These are phyloP conservation scores for Hucho hucho DNA, from an alignment of 2,113 vertebrate genomes.

Conservation along the genomic window DNA sequence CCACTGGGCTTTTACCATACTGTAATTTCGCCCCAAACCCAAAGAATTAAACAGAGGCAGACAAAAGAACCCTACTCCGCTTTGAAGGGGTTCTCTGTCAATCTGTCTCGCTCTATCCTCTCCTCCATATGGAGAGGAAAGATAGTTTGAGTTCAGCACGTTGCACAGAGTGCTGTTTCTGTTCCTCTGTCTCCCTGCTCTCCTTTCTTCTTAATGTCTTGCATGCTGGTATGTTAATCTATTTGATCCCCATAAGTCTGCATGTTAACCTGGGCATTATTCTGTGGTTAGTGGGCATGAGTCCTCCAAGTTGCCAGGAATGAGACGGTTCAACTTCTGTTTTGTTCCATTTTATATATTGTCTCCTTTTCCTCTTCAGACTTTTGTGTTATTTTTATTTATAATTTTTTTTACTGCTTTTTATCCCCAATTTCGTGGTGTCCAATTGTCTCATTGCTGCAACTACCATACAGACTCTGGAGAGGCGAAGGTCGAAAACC, in stretches of 20 bases:
- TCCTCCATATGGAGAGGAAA: constrained; percentile 10
- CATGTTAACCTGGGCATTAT: constrained; percentile 31
- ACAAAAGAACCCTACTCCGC: constrained; percentile 19
- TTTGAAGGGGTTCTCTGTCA: constrained; percentile 23
- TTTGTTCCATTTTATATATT: too few species aligned
- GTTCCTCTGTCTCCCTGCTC: constrained; percentile 17
- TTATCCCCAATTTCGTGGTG: too few species aligned
- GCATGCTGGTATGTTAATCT: constrained; percentile 48
- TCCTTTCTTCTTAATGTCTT: constrained; percentile 23
- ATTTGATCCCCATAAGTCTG: constrained; percentile 55
- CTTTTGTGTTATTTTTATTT: background rate
- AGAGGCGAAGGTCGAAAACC: too few species aligned
- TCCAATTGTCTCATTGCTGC: too few species aligned
- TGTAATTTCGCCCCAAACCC: constrained; percentile 43
- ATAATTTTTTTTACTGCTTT: too few species aligned
- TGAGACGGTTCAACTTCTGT: constrained; percentile 24
- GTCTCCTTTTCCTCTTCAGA: too few species aligned
- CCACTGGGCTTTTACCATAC: constrained; percentile 39
- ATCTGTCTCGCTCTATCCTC: background rate
- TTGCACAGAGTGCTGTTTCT: constrained; percentile 29
- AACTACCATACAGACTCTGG: too few species aligned
- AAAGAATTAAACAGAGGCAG: constrained; percentile 47
- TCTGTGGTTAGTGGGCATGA: constrained; percentile 27
- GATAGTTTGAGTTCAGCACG: constrained; percentile 32
- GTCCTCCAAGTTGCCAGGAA: constrained; percentile 46